phyloP scores from a whole-genome alignment of 2,888 invertebrate species.

The Portevinia maculata region DNA sequence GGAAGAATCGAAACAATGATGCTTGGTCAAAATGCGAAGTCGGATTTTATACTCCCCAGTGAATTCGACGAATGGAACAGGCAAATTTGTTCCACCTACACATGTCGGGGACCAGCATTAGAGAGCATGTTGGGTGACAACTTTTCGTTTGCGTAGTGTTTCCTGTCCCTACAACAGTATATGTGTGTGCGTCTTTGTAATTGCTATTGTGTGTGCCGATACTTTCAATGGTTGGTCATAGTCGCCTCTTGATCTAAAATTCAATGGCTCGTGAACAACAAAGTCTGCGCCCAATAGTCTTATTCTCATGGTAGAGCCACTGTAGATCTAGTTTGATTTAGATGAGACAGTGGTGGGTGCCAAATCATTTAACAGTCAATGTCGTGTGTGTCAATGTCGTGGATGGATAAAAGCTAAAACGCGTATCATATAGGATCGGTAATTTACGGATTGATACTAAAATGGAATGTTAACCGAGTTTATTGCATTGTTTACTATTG shows the following conservation, averaged over 20 bases:
- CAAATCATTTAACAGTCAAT: constrained; percentile 8
- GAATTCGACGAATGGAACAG: constrained; percentile 17
- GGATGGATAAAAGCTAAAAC: constrained; percentile 24
- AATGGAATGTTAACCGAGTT: constrained; percentile 20
- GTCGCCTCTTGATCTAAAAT: constrained; percentile 60
- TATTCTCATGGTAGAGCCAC: constrained; percentile 16
- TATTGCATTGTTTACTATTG: constrained; percentile 60
- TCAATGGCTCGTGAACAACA: constrained; percentile 36
- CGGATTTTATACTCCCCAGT: constrained; percentile 66
- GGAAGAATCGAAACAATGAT: constrained; percentile 57
- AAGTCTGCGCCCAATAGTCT: constrained; percentile 19
- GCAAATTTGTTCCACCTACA: constrained; percentile 40
- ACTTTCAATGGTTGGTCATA: constrained; percentile 57
- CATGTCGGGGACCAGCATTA: constrained; percentile 20
- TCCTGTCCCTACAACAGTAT: constrained; percentile 36
- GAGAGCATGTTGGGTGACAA: constrained; percentile 54
- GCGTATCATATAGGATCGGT: constrained; percentile 3
- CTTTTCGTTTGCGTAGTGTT: constrained; percentile 42
- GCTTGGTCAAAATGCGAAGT: constrained; percentile 47
- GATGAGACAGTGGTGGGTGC: background rate
- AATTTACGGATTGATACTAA: constrained; percentile 45
- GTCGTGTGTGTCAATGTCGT: constrained; percentile 20
- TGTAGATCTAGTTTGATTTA: constrained; percentile 5
- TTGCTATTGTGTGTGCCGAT: constrained; percentile 34
- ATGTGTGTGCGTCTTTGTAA: constrained; percentile 26